Conservation (phyloP, 1,140 invertebrate species). For the Lethrus apterus region DNA sequence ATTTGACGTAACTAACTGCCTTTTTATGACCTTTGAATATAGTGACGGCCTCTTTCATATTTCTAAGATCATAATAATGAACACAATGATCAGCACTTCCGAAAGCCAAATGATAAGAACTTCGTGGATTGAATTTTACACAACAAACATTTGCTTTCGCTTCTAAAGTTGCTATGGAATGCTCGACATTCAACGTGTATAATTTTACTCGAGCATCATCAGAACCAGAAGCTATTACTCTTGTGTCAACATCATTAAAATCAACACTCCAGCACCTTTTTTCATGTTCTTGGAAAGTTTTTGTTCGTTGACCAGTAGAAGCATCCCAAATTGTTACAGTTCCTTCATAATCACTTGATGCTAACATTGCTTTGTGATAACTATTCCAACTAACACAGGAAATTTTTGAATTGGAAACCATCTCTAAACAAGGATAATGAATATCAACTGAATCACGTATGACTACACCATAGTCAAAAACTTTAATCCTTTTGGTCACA, state of each 20-base stretch:
- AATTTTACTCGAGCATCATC: conserved; percentile 93
- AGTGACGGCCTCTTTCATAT: conserved; percentile 72
- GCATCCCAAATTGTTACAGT: conserved; percentile 93
- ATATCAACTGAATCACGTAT: conserved; percentile 77
- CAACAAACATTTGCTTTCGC: conserved; percentile 94
- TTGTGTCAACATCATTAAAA: conserved; percentile 88
- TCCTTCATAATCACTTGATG: conserved; percentile 94
- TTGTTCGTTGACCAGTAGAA: conserved; percentile 64
- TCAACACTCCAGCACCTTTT: conserved; percentile 96
- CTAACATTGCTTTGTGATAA: conserved; percentile 83
- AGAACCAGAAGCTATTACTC: conserved; percentile 86
- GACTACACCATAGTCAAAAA: conserved; percentile 84
- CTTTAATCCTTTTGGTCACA: conserved; percentile 91
- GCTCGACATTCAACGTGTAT: conserved; percentile 82
- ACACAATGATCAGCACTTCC: conserved; percentile 96
- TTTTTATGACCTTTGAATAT: conserved; percentile 90
- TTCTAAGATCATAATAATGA: conserved; percentile 91
- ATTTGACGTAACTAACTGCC: conserved; percentile 94
- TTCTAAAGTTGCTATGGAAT: conserved; percentile 80
- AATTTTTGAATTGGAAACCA: conserved; percentile 91
- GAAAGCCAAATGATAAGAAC: conserved; percentile 81
- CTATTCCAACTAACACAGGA: conserved; percentile 93
- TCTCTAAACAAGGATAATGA: conserved; percentile 89
- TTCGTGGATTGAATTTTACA: conserved; percentile 91
- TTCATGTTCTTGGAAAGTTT: conserved; percentile 84